Conservation (phyloP, 1,140 invertebrate genomes). For the Battus philenor region DNA sequence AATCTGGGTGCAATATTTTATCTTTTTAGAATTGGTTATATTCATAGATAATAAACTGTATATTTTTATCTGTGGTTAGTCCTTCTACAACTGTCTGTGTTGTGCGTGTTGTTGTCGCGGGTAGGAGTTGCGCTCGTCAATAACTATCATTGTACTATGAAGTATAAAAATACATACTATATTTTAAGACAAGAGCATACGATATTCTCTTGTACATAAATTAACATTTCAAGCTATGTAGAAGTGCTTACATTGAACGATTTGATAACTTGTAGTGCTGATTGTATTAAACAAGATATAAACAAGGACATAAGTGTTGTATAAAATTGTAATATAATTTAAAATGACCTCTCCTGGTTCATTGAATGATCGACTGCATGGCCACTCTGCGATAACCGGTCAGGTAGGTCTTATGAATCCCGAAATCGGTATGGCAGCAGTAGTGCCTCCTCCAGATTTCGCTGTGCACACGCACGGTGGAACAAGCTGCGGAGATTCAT, state of each 20-base stretch:
- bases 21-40: no score
- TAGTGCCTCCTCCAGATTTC: constrained; percentile 34
- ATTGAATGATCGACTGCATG: constrained; percentile 32
- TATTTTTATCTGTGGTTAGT: constrained; percentile 1
- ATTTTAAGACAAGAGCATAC: background rate
- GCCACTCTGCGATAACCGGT: constrained; percentile 32
- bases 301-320: constrained; percentile 37
- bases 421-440: constrained; percentile 42
- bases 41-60: no score
- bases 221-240: constrained; percentile 7
- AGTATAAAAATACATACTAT: constrained; percentile 1
- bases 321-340: constrained; percentile 23
- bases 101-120: constrained; percentile 1
- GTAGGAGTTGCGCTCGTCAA: background rate
- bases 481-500: constrained; percentile 49
- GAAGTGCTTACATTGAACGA: constrained; percentile 17
- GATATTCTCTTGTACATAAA: background rate
- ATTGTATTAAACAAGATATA: constrained; percentile 33
- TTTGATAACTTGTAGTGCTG: constrained; percentile 23
- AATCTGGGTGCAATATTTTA: no score
- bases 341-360: constrained; percentile 48
- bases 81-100: constrained; percentile 8
- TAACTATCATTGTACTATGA: background rate
- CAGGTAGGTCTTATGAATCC: constrained; percentile 36
- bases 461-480: constrained; percentile 25